Conservation (phyloP, 2,797 vertebrate genomes). For the Adelosebastes latens region DNA sequence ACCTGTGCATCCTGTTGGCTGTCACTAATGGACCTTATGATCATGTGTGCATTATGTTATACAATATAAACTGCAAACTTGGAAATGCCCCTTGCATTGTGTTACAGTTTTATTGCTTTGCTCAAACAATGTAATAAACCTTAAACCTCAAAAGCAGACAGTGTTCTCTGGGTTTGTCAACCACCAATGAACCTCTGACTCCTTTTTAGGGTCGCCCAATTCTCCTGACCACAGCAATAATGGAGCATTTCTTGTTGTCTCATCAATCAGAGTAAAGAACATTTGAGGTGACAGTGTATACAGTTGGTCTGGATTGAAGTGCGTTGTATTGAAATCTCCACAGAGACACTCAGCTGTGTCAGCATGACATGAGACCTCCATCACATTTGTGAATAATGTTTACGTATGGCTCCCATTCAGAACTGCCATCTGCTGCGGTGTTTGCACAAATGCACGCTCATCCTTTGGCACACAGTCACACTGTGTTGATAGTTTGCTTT, state of each 20-base stretch:
- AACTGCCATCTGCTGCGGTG: conserved; percentile 54
- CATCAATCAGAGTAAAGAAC: not conserved
- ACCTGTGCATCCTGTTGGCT: not conserved
- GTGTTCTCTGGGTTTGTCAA: not conserved
- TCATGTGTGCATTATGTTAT: not conserved
- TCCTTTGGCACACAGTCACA: conserved; percentile 33
- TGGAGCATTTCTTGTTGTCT: not conserved
- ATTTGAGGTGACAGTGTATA: not conserved
- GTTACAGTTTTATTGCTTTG: not conserved
- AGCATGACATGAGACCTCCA: conserved; percentile 24
- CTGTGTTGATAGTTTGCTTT: conserved; percentile 39
- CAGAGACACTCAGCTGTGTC: conserved; percentile 8
- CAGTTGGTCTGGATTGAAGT: not conserved
- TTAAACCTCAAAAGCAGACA: not conserved
- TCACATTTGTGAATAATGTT: conserved; percentile 34
- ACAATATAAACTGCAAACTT: not conserved
- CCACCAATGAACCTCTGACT: not conserved
- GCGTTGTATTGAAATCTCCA: not conserved
- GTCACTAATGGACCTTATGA: not conserved
- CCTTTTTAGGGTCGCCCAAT: not conserved
- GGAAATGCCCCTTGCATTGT: not conserved
- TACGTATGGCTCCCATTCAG: conserved; percentile 49
- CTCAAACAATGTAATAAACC: not conserved
- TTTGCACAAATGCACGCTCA: conserved; percentile 38
- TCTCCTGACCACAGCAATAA: not conserved